Evolutionary conservation across 2,888 invertebrate genomes (phyloP).

Genomic region (Microchrysa polita): DNA sequence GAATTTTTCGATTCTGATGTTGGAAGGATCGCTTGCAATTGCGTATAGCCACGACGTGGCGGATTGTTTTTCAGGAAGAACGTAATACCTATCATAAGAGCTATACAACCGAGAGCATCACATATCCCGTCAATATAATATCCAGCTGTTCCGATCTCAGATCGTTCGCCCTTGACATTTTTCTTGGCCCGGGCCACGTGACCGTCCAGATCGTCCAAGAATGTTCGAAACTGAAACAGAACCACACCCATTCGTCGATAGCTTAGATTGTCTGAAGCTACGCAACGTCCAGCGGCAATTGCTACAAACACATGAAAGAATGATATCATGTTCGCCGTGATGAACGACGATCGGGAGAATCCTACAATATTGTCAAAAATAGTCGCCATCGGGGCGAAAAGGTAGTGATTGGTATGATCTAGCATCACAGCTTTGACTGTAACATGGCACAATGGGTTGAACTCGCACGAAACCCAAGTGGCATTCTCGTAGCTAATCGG

Average conservation of each 20-base stretch:
- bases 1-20: constrained; percentile 64
- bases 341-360: constrained; percentile 70
- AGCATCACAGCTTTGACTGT: constrained; percentile 85
- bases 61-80: constrained; percentile 77
- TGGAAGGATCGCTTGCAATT: constrained; percentile 69
- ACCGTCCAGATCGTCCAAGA: constrained; percentile 87
- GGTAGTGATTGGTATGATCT: constrained; percentile 85
- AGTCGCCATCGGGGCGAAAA: constrained; percentile 82
- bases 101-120: constrained; percentile 79
- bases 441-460: constrained; percentile 81
- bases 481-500: constrained; percentile 65
- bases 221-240: constrained; percentile 82
- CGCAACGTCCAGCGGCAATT: constrained; percentile 75
- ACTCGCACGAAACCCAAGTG: constrained; percentile 73
- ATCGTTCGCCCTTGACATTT: constrained; percentile 79
- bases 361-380: constrained; percentile 74
- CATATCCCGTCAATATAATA: constrained; percentile 86
- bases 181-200: constrained; percentile 82
- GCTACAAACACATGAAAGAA: constrained; percentile 82
- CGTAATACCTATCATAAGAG: constrained; percentile 75
- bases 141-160: constrained; percentile 82
- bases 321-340: constrained; percentile 88
- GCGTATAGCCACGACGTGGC: constrained; percentile 77
- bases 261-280: constrained; percentile 77
- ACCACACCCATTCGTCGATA: constrained; percentile 78